Evolutionary conservation across 2,113 vertebrate genomes (phyloP).

Genomic region (Poeciliopsis retropinna): DNA sequence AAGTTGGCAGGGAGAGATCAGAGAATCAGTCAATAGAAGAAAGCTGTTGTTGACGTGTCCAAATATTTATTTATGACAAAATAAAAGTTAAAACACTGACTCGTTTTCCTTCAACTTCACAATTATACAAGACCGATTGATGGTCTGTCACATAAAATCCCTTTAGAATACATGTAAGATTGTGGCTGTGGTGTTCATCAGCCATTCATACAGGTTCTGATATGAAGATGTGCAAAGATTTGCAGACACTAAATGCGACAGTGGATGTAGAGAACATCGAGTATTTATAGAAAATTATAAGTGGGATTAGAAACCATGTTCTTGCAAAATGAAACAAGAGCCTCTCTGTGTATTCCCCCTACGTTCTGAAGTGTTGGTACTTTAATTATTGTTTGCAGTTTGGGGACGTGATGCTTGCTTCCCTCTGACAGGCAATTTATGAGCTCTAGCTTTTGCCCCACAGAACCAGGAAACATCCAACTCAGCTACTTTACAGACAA

Average conservation of each 20-base stretch:
- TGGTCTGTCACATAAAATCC: background rate
- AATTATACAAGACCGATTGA: too few species aligned
- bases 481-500: constrained; percentile 1
- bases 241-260: too few species aligned
- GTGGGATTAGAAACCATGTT: too few species aligned
- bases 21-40: background rate
- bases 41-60: background rate
- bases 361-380: background rate
- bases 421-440: constrained; percentile 26
- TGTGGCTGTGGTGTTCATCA: background rate
- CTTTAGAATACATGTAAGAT: background rate
- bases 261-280: too few species aligned
- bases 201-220: too few species aligned
- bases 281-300: too few species aligned
- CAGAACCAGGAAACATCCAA: constrained; percentile 1
- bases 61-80: too few species aligned
- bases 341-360: background rate
- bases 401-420: background rate
- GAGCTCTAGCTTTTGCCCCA: constrained; percentile 3
- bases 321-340: background rate
- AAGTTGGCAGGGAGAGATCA: background rate
- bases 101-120: too few species aligned
- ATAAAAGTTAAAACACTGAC: too few species aligned
- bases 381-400: constrained; percentile 12
- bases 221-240: too few species aligned